Evolutionary conservation across 2,113 vertebrate genomes (phyloP), one percentile per base, ranked within the genome.

Genomic region (Zosterops japonicus): DNA sequence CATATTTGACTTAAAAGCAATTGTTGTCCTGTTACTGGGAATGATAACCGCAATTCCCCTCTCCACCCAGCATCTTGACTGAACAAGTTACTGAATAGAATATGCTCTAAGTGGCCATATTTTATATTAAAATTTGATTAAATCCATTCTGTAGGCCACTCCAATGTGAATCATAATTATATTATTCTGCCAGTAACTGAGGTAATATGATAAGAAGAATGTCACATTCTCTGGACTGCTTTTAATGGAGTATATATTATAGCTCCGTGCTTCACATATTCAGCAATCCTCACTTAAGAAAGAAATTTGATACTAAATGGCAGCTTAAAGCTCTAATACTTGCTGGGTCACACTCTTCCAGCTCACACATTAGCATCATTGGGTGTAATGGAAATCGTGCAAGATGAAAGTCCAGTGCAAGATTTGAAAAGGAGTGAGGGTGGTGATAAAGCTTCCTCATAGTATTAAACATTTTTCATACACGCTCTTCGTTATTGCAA

Each of bases 131-230:
- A 95, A 97, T 96, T 90, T 90, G 47, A 90, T 97, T 96, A 95
- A 94, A 95, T 92, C 95, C 55, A 49, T 97, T 96, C 89, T 93
- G 83, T 87, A 94, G 95, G 89, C 93, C 81, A 82, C 92, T 95
- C 91, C 93, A 93, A 71, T 96, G 90, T 95, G 94, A 96, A 87
- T 85, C 65, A 12, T 95, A 95, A 97, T 97, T 96, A 91, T 90
- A 89, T 93, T 95, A 94, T 95, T 95, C 88, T 95, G 86, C 80
- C 90, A 90, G 96, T 96, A 89, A 95, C 95, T 74, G 95, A 95
- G 90, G 86, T 95, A 96, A 97, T 94, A 94, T 20, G 68, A 67
- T 96, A 95, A 96, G 88, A 96, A 96, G 95, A 96, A 96, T 94
- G 91, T 91, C 84, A 93, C 78, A 50, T 93, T 96, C 90, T 94